Evolutionary conservation across 2,113 vertebrate species (phyloP).

Genomic region (Cnemophilus loriae): DNA sequence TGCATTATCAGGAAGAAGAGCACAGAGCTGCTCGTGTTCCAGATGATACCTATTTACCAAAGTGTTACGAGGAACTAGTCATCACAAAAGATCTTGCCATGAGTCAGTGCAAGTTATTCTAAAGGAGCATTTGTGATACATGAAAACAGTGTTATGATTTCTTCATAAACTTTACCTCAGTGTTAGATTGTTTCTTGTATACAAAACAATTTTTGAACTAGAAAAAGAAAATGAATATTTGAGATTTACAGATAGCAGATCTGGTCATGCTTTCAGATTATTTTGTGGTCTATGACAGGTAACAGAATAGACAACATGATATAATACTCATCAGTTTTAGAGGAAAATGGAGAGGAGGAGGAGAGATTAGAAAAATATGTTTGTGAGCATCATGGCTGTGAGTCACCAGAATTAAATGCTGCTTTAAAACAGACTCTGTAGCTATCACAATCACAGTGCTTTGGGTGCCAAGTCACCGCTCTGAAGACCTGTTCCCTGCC

Average conservation of each 20-base stretch:
- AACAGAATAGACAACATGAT: not conserved
- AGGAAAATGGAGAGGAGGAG: not conserved
- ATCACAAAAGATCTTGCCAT: not conserved
- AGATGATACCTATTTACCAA: not conserved
- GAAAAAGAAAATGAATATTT: not conserved
- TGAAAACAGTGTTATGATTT: constrained; percentile 2
- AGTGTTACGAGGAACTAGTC: not conserved
- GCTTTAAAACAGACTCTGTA: not conserved
- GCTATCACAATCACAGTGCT: not conserved
- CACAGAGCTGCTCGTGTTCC: not conserved
- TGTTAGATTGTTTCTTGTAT: constrained; percentile 1
- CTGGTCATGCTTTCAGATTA: not conserved
- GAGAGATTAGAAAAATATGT: not conserved
- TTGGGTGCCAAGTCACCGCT: not conserved
- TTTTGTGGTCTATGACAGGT: not conserved
- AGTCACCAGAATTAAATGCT: not conserved
- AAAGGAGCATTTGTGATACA: not conserved
- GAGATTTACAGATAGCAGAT: not conserved
- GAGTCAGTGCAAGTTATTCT: constrained; percentile 5
- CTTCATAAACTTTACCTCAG: constrained; percentile 12
- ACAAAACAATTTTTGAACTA: not conserved
- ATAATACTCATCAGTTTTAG: not conserved
- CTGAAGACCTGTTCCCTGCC: not conserved
- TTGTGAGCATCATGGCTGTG: not conserved
- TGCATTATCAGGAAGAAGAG: not conserved